Conservation (phyloP, 2,888 invertebrate species). For the Mycogona germanica region DNA sequence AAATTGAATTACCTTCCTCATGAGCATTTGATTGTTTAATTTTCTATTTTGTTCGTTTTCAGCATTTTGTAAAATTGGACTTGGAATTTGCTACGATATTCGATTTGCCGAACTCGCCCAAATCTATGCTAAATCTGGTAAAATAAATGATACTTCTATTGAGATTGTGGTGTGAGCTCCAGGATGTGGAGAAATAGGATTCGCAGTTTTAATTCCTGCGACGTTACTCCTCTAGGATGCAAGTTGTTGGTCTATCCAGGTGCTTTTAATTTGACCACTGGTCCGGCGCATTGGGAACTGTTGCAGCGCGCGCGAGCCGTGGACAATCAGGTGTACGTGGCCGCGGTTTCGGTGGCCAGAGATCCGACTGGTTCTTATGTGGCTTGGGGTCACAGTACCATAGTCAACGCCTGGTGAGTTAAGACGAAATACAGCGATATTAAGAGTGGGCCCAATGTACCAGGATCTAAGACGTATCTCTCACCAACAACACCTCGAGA, state of each 20-base stretch:
- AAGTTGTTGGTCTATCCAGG: constrained; percentile 80
- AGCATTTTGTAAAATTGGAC: constrained; percentile 58
- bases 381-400: constrained; percentile 77
- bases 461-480: constrained; percentile 43
- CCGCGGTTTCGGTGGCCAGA: constrained; percentile 70
- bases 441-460: background rate
- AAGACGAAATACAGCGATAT: background rate
- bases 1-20: too few species aligned
- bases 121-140: constrained; percentile 36
- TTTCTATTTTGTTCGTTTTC: constrained; percentile 19
- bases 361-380: constrained; percentile 57
- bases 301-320: constrained; percentile 66
- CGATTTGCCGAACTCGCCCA: constrained; percentile 78
- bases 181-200: background rate
- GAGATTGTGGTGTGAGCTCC: too few species aligned
- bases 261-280: constrained; percentile 94
- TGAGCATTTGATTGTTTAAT: too few species aligned
- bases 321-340: constrained; percentile 82
- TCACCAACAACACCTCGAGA: constrained; percentile 41
- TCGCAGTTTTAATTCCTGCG: background rate
- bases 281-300: constrained; percentile 85
- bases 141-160: constrained; percentile 26
- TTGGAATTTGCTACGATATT: constrained; percentile 92
- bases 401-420: constrained; percentile 59
- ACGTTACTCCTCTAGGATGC: constrained; percentile 56